Conservation (phyloP, 2,797 vertebrate species). For the Sphenopsis melanotis region DNA sequence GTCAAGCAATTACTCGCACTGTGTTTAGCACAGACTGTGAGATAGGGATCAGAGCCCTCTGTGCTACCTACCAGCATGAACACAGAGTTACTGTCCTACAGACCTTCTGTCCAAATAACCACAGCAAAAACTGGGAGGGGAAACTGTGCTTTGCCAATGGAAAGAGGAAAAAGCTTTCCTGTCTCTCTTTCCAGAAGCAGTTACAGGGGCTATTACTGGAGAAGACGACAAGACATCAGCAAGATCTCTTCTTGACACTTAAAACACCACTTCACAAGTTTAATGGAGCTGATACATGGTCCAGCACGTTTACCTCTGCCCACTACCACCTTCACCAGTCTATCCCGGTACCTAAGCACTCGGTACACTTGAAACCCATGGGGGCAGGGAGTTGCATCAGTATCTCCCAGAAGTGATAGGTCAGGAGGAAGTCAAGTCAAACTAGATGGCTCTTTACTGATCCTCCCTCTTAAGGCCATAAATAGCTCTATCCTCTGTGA, state of each 20-base stretch:
- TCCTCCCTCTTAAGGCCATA: conserved; percentile 28
- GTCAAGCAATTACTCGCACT: background rate
- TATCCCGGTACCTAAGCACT: background rate
- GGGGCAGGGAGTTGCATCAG: background rate
- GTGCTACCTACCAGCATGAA: conserved; percentile 1
- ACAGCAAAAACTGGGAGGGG: background rate
- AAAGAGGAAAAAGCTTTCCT: background rate
- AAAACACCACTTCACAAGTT: background rate
- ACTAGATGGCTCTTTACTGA: conserved; percentile 31
- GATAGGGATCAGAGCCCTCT: conserved; percentile 41
- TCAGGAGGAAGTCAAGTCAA: conserved; percentile 46
- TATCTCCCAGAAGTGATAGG: background rate
- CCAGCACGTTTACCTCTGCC: fast-evolving
- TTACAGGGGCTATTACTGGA: background rate
- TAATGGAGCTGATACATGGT: background rate
- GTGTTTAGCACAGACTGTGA: background rate
- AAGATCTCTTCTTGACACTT: background rate
- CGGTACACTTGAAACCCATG: background rate
- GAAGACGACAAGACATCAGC: background rate
- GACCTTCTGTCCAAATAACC: background rate
- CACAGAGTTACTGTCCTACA: background rate
- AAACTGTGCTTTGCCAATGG: background rate
- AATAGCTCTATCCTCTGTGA: conserved; percentile 35
- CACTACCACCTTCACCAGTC: background rate
- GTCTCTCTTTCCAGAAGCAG: background rate